Conservation (phyloP, 2,113 vertebrate genomes). For the Paramisgurnus dabryanus region DNA sequence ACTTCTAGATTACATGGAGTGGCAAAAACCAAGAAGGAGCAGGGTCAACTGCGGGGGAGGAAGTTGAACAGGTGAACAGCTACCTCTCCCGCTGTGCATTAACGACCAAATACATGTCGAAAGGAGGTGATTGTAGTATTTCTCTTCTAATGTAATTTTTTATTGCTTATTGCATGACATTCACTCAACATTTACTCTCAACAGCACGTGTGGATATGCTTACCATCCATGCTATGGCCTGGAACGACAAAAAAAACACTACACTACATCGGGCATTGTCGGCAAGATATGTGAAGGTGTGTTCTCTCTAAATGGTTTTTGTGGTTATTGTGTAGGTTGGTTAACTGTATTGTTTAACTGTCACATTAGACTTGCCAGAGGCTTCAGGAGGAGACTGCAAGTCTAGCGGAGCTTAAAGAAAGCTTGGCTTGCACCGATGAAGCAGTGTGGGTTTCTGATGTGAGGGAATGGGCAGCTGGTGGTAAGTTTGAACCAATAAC, state of each 20-base stretch:
- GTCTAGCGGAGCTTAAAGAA: too few relatives aligned
- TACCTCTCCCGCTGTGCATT: slow-evolving; percentile 40
- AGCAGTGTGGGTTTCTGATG: neutral
- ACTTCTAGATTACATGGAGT: slow-evolving; percentile 28
- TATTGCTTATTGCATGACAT: slow-evolving; percentile 21
- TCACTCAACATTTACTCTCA: slow-evolving; percentile 1
- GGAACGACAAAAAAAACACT: slow-evolving; percentile 16
- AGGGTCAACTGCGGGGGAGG: slow-evolving; percentile 17
- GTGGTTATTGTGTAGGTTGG: slow-evolving; percentile 12
- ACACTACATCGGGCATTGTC: slow-evolving; percentile 16
- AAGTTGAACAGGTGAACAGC: slow-evolving; percentile 42
- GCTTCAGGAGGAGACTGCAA: neutral
- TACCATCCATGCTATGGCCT: slow-evolving; percentile 20
- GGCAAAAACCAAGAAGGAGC: slow-evolving; percentile 30
- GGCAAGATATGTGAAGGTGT: slow-evolving; percentile 32
- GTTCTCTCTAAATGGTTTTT: slow-evolving; percentile 13
- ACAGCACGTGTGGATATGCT: slow-evolving; percentile 23
- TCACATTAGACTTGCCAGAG: slow-evolving; percentile 4
- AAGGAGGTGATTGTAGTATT: slow-evolving; percentile 36
- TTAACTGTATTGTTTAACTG: neutral
- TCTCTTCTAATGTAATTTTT: slow-evolving; percentile 1
- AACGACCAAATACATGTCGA: slow-evolving; percentile 39
- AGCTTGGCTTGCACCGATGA: too few relatives aligned
- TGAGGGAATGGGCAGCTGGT: slow-evolving; percentile 6
- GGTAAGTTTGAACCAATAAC: slow-evolving; percentile 1